A percentile compares a stretch with the other conserved stretches of the same genome.
These are phyloP conservation scores for Unio delphinus DNA, from an alignment of 2,888 invertebrate species.

Conservation along the genomic window DNA sequence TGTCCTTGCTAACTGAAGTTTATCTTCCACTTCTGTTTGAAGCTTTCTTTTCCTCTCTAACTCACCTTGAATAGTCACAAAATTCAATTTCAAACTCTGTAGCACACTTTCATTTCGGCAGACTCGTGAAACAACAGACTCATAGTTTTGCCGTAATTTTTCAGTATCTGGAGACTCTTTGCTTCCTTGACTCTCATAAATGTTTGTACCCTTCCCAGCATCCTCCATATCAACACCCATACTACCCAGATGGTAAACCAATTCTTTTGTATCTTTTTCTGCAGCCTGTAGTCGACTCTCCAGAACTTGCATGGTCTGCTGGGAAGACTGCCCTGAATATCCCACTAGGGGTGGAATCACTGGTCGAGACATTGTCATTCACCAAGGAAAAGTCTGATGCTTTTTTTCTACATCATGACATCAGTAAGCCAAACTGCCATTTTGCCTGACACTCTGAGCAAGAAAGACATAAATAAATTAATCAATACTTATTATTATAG, in stretches of 20 bases:
- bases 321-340: conserved; percentile 23
- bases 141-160: conserved; percentile 46
- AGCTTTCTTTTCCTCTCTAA: conserved; percentile 49
- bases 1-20: conserved; percentile 43
- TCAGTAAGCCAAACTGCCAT: too few relatives aligned
- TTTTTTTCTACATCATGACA: too few relatives aligned
- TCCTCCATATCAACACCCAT: conserved; percentile 36
- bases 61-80: conserved; percentile 56
- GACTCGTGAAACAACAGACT: conserved; percentile 52
- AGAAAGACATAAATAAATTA: too few relatives aligned
- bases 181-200: conserved; percentile 9
- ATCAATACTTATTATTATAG: too few relatives aligned
- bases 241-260: conserved; percentile 50
- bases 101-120: conserved; percentile 64
- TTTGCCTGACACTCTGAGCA: too few relatives aligned
- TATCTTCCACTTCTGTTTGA: conserved; percentile 47
- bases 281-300: conserved; percentile 50
- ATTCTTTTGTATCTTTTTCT: conserved; percentile 51
- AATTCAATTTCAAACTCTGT: conserved; percentile 59
- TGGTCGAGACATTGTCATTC: conserved; percentile 4
- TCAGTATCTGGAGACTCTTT: conserved; percentile 40
- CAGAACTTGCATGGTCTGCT: conserved; percentile 50
- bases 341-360: conserved; percentile 49
- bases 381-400: too few relatives aligned
- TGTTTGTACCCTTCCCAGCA: conserved; percentile 8